Evolutionary conservation across 2,797 vertebrate genomes (phyloP), one percentile per base, ranked within the genome.

Genomic region (Typhlichthys subterraneus): DNA sequence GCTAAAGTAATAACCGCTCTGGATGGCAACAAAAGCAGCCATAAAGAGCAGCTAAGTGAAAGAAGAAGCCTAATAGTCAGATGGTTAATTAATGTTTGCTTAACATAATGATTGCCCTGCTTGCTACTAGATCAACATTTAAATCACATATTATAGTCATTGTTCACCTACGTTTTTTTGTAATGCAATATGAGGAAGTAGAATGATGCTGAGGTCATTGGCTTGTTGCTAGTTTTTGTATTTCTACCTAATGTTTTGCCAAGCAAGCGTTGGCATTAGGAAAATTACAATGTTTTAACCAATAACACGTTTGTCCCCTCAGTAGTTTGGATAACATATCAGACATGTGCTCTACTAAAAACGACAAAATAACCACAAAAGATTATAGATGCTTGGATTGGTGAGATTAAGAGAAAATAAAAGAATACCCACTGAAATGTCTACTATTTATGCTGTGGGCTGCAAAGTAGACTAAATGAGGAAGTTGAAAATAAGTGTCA

Each of bases 1-100:
- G 64, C 50, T 66, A 12, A 59, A 42, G 1, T 42, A 46, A 72
- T 85, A 75, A 86, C 82, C 72, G 73, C 69, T 58, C 73, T 81
- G 65, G 51, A 82, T 77, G 54, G 65, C 77, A 56, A 12, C 53
- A 52, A 65, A 53, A 67, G 73, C 81, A 15, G 66, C 63, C 63
- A 68, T 29, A 29, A 59, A 74, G 63, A 60, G 29, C 29, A 46
- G 12, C 42, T 72, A 57, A 61, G 56, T 55, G 38, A 57, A 47
- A 65, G 4, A 33, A 73, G 4, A 42, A 29, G 23, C 23, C 23
- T 29, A 29, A 29, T 29, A 29, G 4, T 4, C 23, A 47, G 67
- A 10, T 42, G 61, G 54, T 38, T 56, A 58, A 50, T 63, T 67
- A 23, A 66, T 38, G 13, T 12, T 51, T 12, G 12, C 14, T 29